phyloP scores from a whole-genome alignment of 2,888 invertebrate genomes.

The Melinaea marsaeus region DNA sequence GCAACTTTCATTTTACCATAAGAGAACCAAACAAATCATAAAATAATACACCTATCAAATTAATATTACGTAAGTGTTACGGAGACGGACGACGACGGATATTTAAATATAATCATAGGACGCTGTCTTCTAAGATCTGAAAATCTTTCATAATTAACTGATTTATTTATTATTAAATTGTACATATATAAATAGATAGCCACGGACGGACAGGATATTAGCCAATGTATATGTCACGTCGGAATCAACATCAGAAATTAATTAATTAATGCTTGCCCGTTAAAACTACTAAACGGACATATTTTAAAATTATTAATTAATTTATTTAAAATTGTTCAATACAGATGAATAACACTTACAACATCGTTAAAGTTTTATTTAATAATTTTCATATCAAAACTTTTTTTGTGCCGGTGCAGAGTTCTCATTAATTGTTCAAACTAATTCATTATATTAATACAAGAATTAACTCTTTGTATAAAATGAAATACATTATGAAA shows the following conservation, averaged over 20 bases:
- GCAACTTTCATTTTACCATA: constrained; percentile 55
- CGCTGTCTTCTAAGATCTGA: background rate
- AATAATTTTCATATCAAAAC: too few species aligned
- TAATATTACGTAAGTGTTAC: too few species aligned
- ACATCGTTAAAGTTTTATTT: background rate
- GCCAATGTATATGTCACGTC: constrained; percentile 26
- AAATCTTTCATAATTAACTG: constrained; percentile 8
- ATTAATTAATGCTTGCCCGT: constrained; percentile 32
- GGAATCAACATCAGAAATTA: constrained; percentile 31
- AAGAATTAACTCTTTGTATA: too few species aligned
- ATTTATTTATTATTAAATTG: constrained; percentile 10
- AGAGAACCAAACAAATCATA: too few species aligned
- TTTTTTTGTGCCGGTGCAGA: too few species aligned
- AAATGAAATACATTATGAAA: too few species aligned
- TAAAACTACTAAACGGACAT: constrained; percentile 33
- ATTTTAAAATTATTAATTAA: constrained; percentile 22
- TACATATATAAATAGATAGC: constrained; percentile 21
- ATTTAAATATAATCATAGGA: too few species aligned
- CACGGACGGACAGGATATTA: constrained; percentile 36
- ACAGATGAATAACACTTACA: constrained; percentile 11
- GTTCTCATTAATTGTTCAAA: too few species aligned
- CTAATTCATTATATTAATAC: too few species aligned
- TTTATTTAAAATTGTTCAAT: constrained; percentile 1
- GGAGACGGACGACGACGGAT: too few species aligned
- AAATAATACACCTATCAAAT: too few species aligned